Conservation (phyloP, 2,888 invertebrate genomes). For the Cerastis rubricosa region DNA sequence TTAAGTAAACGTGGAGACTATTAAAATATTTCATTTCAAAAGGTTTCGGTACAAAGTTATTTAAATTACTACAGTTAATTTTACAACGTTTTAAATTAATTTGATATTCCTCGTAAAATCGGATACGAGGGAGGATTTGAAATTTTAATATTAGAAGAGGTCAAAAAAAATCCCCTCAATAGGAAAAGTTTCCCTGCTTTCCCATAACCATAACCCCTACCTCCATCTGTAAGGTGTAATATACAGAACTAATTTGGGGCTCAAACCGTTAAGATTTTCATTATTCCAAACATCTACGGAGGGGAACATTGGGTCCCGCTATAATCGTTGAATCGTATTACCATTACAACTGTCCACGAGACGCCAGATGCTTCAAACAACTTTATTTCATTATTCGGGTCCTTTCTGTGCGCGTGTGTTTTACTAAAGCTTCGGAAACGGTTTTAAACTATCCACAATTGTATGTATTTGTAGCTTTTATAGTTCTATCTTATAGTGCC, state of each 20-base stretch:
- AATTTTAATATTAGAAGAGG: slow-evolving; percentile 33
- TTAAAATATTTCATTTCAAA: slow-evolving; percentile 54
- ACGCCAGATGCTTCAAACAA: slow-evolving; percentile 88
- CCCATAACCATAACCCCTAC: slow-evolving; percentile 64
- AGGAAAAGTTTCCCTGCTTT: slow-evolving; percentile 55
- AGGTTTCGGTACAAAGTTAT: slow-evolving; percentile 34
- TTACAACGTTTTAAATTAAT: slow-evolving; percentile 29
- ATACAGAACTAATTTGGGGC: slow-evolving; percentile 85
- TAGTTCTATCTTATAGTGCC: slow-evolving; percentile 20
- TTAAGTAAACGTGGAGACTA: slow-evolving; percentile 48
- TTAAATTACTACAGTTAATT: slow-evolving; percentile 37
- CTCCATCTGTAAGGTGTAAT: slow-evolving; percentile 68
- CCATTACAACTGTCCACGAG: slow-evolving; percentile 88
- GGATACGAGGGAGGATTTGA: slow-evolving; percentile 1
- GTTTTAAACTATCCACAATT: slow-evolving; percentile 60
- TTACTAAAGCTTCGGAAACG: slow-evolving; percentile 64
- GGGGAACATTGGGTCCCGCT: slow-evolving; percentile 79
- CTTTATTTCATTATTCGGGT: slow-evolving; percentile 83
- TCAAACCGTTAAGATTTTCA: slow-evolving; percentile 85
- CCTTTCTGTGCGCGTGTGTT: slow-evolving; percentile 72
- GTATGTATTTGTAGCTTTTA: slow-evolving; percentile 34
- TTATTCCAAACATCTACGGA: slow-evolving; percentile 84
- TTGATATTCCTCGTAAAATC: slow-evolving; percentile 5
- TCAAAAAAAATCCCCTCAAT: slow-evolving; percentile 41
- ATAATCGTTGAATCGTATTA: slow-evolving; percentile 90